A percentile compares a stretch with the other conserved stretches of the same genome.
phyloP scores from a whole-genome alignment of 2,888 invertebrate genomes.

The Monochamus alternatus region DNA sequence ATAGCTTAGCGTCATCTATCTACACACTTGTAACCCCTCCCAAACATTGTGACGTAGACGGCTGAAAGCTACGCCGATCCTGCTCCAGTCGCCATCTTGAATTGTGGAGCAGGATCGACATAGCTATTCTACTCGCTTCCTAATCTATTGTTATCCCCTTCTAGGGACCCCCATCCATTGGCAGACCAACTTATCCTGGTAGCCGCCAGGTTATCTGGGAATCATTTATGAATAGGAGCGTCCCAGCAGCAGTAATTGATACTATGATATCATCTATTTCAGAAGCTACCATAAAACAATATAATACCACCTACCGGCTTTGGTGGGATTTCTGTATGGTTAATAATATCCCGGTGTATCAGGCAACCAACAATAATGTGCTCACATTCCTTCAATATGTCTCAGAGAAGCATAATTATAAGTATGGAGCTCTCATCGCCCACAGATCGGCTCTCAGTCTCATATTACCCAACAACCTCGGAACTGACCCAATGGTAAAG shows the following conservation, averaged over 20 bases:
- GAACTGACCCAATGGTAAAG: background rate
- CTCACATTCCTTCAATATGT: background rate
- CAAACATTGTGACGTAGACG: no score
- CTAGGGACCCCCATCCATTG: background rate
- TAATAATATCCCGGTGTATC: background rate
- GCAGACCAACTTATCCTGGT: background rate
- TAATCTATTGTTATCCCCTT: background rate
- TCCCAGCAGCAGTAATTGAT: background rate
- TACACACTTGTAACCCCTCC: no score
- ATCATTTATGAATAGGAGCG: background rate
- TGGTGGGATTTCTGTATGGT: constrained; percentile 1
- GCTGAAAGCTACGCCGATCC: no score
- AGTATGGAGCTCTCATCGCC: background rate
- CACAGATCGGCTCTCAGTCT: background rate
- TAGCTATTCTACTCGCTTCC: no score
- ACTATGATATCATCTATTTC: constrained; percentile 3
- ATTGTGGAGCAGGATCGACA: no score
- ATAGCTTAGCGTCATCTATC: no score
- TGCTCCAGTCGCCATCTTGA: no score
- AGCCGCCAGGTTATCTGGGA: background rate
- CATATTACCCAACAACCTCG: background rate
- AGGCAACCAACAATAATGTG: background rate
- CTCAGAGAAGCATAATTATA: background rate
- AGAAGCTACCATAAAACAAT: background rate
- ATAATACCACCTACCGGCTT: background rate